Base-by-base conservation (phyloP, 2,797 vertebrate species). In the Gymnodraco acuticeps region DNA sequence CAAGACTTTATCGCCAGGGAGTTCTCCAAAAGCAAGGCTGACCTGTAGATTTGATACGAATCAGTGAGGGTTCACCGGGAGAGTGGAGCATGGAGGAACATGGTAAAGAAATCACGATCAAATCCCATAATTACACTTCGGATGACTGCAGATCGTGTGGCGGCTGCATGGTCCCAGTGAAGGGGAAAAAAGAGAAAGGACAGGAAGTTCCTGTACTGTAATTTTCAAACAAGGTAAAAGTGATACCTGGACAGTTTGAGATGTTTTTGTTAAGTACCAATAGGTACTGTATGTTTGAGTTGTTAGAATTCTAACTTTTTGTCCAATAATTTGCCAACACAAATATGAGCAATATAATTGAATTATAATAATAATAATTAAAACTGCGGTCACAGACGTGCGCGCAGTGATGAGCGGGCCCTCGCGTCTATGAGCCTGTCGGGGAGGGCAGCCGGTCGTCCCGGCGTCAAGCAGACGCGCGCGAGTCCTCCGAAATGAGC, bases 1-100 rank as follows among this genome's bases (percentile, higher is more conserved):
- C 96, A 96, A 94, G 95, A 96, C 94, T 96, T 95, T 96, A 96
- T 96, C 95, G 94, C 95, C 93, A 95, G 95, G 71, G 96, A 96
- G 93, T 94, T 95, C 94, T 96, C 91, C 93, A 93, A 95, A 95
- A 95, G 93, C 95, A 94, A 93, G 93, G 91, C 95, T 96, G 96
- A 97, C 96, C 96, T 92, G 89, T 91, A 94, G 93, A 96, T 97
- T 97, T 96, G 95, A 96, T 96, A 95, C 94, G 94, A 96, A 96
- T 97, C 96, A 96, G 94, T 93, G 94, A 96, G 95, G 94, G 94
- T 85, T 83, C 71, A 77, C 27, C 6, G 61, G 71, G 72, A 83
- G 70, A 80, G 55, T 43, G 7, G 52, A 73, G 70, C 60, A 27
- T 5, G 8, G 75, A 62, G 53, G 60, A 87, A 81, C 75, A 73